Conservation (phyloP, 1,140 invertebrate genomes). For the Conus ventricosus region DNA sequence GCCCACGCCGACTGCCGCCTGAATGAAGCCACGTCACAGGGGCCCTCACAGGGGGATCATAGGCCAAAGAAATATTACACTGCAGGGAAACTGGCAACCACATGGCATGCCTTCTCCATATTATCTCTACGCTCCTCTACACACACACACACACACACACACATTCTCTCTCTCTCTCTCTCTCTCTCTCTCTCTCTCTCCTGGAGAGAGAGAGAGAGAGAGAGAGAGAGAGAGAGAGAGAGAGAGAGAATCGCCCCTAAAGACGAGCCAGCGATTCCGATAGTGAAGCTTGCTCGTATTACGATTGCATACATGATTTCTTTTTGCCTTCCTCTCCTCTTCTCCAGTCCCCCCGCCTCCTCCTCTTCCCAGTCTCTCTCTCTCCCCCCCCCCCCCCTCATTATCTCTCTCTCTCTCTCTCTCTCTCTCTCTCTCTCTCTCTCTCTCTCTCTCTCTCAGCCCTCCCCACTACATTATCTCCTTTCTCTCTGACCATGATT, state of each 20-base stretch:
- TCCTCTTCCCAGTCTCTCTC: not conserved
- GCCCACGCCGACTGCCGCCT: too few relatives aligned
- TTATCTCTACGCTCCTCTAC: too few relatives aligned
- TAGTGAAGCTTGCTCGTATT: not conserved
- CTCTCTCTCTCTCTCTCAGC: not conserved
- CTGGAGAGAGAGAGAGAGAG: too few relatives aligned
- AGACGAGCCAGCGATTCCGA: not conserved
- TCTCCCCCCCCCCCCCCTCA: not conserved
- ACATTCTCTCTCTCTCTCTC: not conserved
- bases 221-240: slow-evolving; percentile 4
- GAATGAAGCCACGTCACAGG: too few relatives aligned
- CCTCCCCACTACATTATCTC: not conserved
- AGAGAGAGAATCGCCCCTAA: not conserved
- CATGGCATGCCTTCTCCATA: not conserved
- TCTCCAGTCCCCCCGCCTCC: not conserved
- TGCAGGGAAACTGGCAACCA: not conserved
- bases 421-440: not conserved
- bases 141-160: too few relatives aligned
- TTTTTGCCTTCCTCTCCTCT: not conserved
- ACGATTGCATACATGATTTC: not conserved
- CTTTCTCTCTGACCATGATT: slow-evolving; percentile 11
- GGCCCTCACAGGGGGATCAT: not conserved
- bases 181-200: slow-evolving; percentile 1
- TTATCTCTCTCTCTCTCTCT: not conserved
- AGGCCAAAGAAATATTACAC: slow-evolving; percentile 26